Evolutionary conservation across 1,140 invertebrate genomes (phyloP), one percentile per base, ranked within the genome.

Genomic region (Sarcophaga peregrina): DNA sequence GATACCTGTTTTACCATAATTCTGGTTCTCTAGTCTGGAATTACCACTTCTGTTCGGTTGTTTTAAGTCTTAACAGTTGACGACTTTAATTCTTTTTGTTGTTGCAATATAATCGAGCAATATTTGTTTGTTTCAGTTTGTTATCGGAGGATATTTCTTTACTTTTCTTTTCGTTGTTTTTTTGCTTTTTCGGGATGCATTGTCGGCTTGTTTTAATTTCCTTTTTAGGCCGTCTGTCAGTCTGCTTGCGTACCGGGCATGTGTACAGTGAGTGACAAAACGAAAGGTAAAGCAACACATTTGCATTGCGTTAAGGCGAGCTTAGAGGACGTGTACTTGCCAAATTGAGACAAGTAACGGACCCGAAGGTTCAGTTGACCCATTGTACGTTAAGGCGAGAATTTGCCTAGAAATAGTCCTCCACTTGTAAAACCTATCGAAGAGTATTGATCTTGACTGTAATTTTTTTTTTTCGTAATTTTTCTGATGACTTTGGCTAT

Each of bases 111-210:
- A 17, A 68, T 68, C 62, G 62, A 68, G 62, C 62, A 68, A 68
- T 68, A 25, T 68, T 68, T 50, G 48, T 78, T 78, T 78, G 75
- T 50, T 78, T 78, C 75, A 45, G 75, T 78, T 76, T 50, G 17
- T 68, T 68, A 68, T 68, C 62, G 62, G 62, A 20, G 17, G 13
- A n/a, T n/a, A 76, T 76, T 76, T 76, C 2, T 72, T 17, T 72
- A 0, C 62, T 6, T n/a, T 72, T 72, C 9, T 72, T 37, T n/a
- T n/a, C n/a, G n/a, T n/a, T n/a, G n/a, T n/a, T 37, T 37, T 37
- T 37, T 25, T 20, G 17, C 4, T 62, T 25, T 17, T 17, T 76
- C 47, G 8, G 8, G 20, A 48, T 48, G 47, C 75, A 78, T 45
- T 45, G 75, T 9, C 75, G 75, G 75, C 47, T 50, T 78, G 47